Evolutionary conservation across 1,140 invertebrate species (phyloP).

Genomic region (Zophobas atratus): DNA sequence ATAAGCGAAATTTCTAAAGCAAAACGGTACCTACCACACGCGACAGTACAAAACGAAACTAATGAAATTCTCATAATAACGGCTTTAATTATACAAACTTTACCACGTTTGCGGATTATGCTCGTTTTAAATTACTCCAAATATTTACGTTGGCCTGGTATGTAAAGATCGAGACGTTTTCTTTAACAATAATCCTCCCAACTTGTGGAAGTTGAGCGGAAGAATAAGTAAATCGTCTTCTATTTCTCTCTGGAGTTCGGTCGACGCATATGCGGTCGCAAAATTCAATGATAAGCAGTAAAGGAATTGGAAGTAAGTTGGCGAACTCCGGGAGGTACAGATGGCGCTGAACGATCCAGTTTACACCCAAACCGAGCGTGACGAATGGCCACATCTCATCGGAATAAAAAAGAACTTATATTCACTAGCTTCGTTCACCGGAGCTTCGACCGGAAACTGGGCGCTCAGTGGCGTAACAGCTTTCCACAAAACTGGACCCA

Average conservation of each 20-base stretch:
- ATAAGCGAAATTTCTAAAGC: conserved; percentile 30
- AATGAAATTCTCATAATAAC: conserved; percentile 40
- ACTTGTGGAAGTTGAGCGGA: not conserved
- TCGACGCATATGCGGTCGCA: conserved; percentile 20
- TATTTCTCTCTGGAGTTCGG: not conserved
- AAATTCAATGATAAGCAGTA: conserved; percentile 38
- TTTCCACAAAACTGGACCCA: not conserved
- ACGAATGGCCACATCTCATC: conserved; percentile 54
- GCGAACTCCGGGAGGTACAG: conserved; percentile 46
- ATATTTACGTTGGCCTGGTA: conserved; percentile 5
- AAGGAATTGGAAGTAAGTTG: conserved; percentile 44
- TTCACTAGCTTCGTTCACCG: conserved; percentile 45
- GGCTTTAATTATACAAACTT: conserved; percentile 38
- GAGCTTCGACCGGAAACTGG: conserved; percentile 1
- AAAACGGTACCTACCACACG: conserved; percentile 4
- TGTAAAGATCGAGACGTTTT: not conserved
- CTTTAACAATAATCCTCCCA: conserved; percentile 2
- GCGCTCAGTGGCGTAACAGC: not conserved
- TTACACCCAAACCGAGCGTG: conserved; percentile 54
- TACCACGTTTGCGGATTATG: conserved; percentile 29
- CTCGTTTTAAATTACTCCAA: conserved; percentile 30
- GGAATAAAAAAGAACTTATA: conserved; percentile 55
- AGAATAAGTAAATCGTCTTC: not conserved
- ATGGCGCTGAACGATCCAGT: conserved; percentile 54
- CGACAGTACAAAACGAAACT: conserved; percentile 21